Conservation (phyloP, 1,140 invertebrate genomes). For the Polypedilum vanderplanki region DNA sequence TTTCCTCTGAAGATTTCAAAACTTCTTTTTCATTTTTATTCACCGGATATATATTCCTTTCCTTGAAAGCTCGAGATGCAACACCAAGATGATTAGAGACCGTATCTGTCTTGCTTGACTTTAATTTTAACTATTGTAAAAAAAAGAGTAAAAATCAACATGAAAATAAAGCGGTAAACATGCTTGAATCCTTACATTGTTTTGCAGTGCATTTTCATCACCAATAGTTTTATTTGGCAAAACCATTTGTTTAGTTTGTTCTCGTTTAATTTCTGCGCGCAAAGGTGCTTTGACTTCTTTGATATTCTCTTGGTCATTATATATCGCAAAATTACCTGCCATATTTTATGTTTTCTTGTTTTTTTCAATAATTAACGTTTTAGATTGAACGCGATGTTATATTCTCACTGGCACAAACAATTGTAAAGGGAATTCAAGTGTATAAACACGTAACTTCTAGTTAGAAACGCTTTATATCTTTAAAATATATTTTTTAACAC, state of each 20-base stretch:
- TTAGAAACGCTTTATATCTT: no score
- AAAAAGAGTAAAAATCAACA: neutral
- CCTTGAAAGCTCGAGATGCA: neutral
- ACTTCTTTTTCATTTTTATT: neutral
- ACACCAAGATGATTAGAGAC: neutral
- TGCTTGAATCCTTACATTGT: neutral
- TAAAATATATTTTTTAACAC: no score
- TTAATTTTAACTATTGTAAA: neutral
- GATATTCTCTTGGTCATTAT: slow-evolving; percentile 1
- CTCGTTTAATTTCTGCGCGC: neutral
- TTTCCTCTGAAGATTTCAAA: neutral
- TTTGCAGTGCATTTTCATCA: slow-evolving; percentile 4
- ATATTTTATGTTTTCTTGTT: neutral
- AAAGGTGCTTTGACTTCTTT: neutral
- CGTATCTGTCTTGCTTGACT: neutral
- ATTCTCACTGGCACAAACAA: neutral
- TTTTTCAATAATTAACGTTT: neutral
- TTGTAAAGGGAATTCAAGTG: neutral
- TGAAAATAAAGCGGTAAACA: neutral
- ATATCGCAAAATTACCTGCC: slow-evolving; percentile 11
- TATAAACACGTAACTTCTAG: no score
- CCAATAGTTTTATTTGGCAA: neutral
- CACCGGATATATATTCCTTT: neutral
- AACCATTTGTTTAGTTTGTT: neutral
- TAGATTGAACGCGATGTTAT: no score